Percentiles rank a stretch among this genome's conserved stretches.
phyloP scores from a whole-genome alignment of 1,140 invertebrate species.

The Zophobas morio region DNA sequence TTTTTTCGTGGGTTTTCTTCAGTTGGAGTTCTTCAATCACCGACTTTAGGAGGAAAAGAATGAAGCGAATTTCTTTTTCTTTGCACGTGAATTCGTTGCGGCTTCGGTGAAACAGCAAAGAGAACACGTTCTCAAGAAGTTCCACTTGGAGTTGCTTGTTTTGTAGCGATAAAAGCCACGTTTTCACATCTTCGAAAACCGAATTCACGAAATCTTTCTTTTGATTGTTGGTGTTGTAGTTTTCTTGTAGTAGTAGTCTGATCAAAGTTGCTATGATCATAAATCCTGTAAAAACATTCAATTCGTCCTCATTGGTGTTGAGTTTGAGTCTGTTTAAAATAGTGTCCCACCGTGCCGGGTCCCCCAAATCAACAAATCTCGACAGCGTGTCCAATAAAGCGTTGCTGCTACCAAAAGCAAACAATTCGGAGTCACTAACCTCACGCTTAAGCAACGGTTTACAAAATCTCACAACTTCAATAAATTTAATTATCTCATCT shows the following conservation, averaged over 20 bases:
- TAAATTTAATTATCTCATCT: slow-evolving; percentile 53
- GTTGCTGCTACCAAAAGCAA: slow-evolving; percentile 47
- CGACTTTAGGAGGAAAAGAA: slow-evolving; percentile 60
- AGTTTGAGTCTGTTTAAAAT: slow-evolving; percentile 37
- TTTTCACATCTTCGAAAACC: slow-evolving; percentile 55
- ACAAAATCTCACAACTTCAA: slow-evolving; percentile 55
- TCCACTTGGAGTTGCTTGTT: slow-evolving; percentile 60
- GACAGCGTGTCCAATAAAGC: slow-evolving; percentile 53
- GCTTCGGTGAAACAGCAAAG: slow-evolving; percentile 58
- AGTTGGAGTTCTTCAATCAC: slow-evolving; percentile 58
- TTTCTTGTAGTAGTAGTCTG: slow-evolving; percentile 49
- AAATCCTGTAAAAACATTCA: slow-evolving; percentile 54
- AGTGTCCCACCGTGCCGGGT: slow-evolving; percentile 43
- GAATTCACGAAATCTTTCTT: slow-evolving; percentile 52
- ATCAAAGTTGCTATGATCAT: slow-evolving; percentile 58
- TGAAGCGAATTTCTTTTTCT: slow-evolving; percentile 59
- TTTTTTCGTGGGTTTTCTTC: slow-evolving; percentile 55
- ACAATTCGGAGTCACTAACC: slow-evolving; percentile 48
- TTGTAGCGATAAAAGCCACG: slow-evolving; percentile 51
- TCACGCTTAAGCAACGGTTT: slow-evolving; percentile 31
- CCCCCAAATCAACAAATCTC: slow-evolving; percentile 50
- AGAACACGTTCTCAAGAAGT: slow-evolving; percentile 62
- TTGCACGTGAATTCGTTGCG: slow-evolving; percentile 56
- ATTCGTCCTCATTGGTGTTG: slow-evolving; percentile 1
- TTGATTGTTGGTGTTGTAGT: slow-evolving; percentile 32